Evolutionary conservation across 2,888 invertebrate species (phyloP), one percentile per base, ranked within the genome.

Genomic region (Drosophila ustulata): DNA sequence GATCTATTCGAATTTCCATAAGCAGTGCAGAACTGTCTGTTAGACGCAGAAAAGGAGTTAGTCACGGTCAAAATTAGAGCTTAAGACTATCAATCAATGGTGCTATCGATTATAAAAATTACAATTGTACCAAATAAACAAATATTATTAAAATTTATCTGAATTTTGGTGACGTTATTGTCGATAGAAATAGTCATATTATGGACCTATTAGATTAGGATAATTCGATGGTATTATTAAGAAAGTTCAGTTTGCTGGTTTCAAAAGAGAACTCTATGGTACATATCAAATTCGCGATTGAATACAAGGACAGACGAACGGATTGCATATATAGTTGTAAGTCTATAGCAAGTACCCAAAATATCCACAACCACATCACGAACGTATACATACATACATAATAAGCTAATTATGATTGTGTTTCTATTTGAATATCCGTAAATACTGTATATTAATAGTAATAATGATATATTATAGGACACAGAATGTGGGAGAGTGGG

Each of bases 1-100:
- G 4, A 11, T 11, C 18, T 43, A n/a, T 47, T 51, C 3, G 47
- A 56, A 50, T 53, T 56, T 39, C 55, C 32, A 46, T 28, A 82
- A 80, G 78, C 51, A 57, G 71, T 69, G 71, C 75, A 74, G 45
- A 75, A 87, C 84, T 83, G 71, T 51, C 69, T 89, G 89, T 83
- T 83, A 83, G 83, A 87, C 89, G 83, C 83, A 87, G 70, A 68
- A 72, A 41, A 49, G 68, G 59, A 57, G 51, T 76, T 64, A 71
- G 49, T 28, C 57, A 57, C 45, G 45, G 28, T 56, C 43, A 41
- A 32, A 18, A 13, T 9, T 23, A 11, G 6, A 53, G 4, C 3
- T 25, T n/a, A 25, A n/a, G 41, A 13, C 18, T 23, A 43, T 30
- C 30, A 4, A n/a, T 11, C 39, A n/a, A n/a, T 39, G 2, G 11